Conservation (phyloP, 2,113 vertebrate species). For the Macrotis lagotis region DNA sequence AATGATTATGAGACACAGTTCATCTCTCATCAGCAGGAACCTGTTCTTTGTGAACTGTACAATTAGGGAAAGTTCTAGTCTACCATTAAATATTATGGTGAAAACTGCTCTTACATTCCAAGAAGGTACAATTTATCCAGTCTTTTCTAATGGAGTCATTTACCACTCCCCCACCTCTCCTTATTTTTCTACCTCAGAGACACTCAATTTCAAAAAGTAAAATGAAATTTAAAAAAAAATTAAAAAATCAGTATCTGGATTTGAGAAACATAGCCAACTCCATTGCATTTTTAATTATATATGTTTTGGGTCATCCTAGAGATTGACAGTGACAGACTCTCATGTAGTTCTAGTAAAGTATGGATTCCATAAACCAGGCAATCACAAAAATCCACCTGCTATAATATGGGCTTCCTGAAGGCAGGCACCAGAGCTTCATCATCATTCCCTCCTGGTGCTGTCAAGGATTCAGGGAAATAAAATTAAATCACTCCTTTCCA, state of each 20-base stretch:
- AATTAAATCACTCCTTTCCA: not conserved
- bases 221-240: not conserved
- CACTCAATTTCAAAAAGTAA: not conserved
- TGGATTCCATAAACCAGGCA: not conserved
- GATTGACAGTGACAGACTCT: not conserved
- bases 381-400: not conserved
- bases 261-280: not conserved
- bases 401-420: not conserved
- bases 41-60: not conserved
- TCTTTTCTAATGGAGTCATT: not conserved
- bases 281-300: not conserved
- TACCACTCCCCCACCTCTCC: not conserved
- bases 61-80: not conserved
- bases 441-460: not conserved
- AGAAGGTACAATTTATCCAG: not conserved
- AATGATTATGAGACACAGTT: not conserved
- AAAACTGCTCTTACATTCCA: not conserved
- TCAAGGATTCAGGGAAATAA: not conserved
- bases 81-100: not conserved
- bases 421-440: not conserved
- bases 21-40: not conserved
- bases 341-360: not conserved
- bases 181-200: constrained; percentile 15
- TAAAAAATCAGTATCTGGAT: not conserved
- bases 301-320: not conserved